Percentiles rank a stretch among this genome's conserved stretches.
phyloP scores from a whole-genome alignment of 2,797 vertebrate genomes.

The Molossus molossus region DNA sequence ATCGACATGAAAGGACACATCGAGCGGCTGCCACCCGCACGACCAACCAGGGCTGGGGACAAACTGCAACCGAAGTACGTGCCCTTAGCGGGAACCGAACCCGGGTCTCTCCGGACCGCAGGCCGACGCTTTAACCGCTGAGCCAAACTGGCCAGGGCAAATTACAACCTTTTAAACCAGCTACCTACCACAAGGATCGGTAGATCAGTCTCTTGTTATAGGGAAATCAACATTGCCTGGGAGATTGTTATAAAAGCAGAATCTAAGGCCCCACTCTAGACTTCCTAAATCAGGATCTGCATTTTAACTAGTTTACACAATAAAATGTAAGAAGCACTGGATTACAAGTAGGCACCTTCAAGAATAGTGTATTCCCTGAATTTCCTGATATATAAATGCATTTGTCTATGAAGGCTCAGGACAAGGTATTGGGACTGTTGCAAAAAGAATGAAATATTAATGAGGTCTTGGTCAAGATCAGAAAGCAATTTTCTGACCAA shows the following conservation, averaged over 20 bases:
- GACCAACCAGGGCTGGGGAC: too few species aligned
- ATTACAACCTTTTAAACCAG: neutral
- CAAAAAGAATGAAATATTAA: neutral
- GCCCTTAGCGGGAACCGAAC: too few species aligned
- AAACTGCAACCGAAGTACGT: too few species aligned
- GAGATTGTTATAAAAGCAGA: neutral
- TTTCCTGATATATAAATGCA: neutral
- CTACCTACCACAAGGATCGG: neutral
- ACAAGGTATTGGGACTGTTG: neutral
- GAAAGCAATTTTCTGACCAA: constrained; percentile 21
- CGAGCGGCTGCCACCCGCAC: too few species aligned
- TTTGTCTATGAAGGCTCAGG: neutral
- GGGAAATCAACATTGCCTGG: neutral
- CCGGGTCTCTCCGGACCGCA: too few species aligned
- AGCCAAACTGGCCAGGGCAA: neutral
- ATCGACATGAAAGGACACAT: too few species aligned
- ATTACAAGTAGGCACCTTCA: neutral
- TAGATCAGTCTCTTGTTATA: neutral
- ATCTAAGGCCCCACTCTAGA: neutral
- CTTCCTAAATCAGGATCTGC: neutral
- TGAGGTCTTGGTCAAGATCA: neutral
- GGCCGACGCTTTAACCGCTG: too few species aligned
- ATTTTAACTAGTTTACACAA: neutral
- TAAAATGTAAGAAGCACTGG: neutral
- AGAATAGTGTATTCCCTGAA: neutral